Evolutionary conservation across 2,797 vertebrate genomes (phyloP), one percentile per base, ranked within the genome.

Genomic region (Siniperca obscura): DNA sequence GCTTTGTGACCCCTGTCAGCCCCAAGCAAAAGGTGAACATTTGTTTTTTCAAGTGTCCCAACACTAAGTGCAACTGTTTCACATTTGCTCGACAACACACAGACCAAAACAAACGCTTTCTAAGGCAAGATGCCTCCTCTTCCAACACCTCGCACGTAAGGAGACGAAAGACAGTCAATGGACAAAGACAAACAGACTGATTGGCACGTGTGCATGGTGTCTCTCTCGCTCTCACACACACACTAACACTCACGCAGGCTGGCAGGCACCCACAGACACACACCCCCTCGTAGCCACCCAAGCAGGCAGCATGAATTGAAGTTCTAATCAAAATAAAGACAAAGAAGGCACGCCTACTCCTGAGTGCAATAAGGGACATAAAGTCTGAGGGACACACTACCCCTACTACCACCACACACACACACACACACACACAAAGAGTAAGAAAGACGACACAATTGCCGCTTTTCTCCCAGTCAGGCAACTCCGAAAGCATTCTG

Each of bases 271-370:
- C 88, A 88, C 77, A 61, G 7, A 80, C 76, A 78, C 53, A 44
- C 68, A 85, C 62, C 3, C 76, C 82, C 71, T 74, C 78, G 74
- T 75, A 87, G 71, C 85, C 85, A 86, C 83, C 73, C 85, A 83
- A 82, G 64, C 74, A 76, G 79, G 78, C 82, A 76, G 78, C 59
- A 48, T 85, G 79, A 88, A 91, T 84, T 85, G 50, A 88, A 90
- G 88, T 86, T 87, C 87, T 90, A 88, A 92, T 93, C 91, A 93
- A 94, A 94, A 94, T 92, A 93, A 93, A 93, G 89, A 94, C 90
- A 92, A 89, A 87, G 85, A 85, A 40, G 79, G 79, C 83, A 90
- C 88, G 78, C 86, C 90, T 81, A 85, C 83, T 83, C 76, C 82
- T 90, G 83, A 92, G 93, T 90, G 94, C 90, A 93, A 92, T 87